These are phyloP conservation scores for Acrocephalus kingi DNA, from an alignment of 2,113 vertebrate genomes.

Conservation along the genomic window DNA sequence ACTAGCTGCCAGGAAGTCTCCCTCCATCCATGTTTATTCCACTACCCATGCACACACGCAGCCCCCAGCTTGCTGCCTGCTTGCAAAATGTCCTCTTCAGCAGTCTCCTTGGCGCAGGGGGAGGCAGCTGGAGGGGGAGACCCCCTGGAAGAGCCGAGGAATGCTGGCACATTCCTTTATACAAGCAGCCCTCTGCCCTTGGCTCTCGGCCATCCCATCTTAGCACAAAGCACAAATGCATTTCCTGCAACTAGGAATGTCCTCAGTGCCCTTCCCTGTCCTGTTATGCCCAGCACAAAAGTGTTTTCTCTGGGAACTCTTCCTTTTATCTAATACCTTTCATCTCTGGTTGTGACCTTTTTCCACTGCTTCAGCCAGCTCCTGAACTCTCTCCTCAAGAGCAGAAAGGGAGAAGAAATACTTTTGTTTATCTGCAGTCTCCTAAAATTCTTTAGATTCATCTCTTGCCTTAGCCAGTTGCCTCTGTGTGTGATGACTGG, in stretches of 20 bases:
- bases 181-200: not conserved
- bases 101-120: not conserved
- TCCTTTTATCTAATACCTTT: not conserved
- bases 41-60: not conserved
- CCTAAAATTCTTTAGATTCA: slow-evolving; percentile 3
- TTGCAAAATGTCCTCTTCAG: not conserved
- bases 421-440: slow-evolving; percentile 10
- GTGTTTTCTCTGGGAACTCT: not conserved
- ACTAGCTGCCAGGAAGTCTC: not conserved
- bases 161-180: not conserved
- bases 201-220: not conserved
- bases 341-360: not conserved
- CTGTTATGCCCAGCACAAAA: not conserved
- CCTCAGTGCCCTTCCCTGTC: not conserved
- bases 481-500: not conserved
- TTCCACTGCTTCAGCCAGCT: not conserved
- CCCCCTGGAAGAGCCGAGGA: not conserved
- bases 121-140: not conserved
- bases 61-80: not conserved
- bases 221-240: not conserved
- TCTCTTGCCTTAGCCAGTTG: not conserved
- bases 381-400: not conserved
- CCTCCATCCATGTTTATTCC: not conserved
- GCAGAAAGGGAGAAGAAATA: not conserved
- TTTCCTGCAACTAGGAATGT: not conserved